Base-by-base conservation (phyloP, 2,888 invertebrate genomes). In the Silvanus unidentatus region DNA sequence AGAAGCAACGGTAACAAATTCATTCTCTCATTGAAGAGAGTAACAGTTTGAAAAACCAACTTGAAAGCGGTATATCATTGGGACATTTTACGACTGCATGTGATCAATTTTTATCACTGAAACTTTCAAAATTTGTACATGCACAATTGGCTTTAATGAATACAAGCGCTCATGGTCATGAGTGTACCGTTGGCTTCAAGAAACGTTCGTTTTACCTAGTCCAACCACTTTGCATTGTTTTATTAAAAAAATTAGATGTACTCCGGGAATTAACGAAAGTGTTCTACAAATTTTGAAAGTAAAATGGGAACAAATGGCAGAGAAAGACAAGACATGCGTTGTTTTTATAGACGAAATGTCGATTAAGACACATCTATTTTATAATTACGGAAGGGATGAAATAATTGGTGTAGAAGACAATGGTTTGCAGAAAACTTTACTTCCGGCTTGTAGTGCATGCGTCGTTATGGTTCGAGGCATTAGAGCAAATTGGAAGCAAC, bases 201-300 rank as follows among this genome's bases (percentile, higher is more conserved):
- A 46, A 16, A 40, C 43, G 1, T 50, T 50, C 9, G n/a, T 36
- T 13, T 35, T 53, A 34, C 49, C 48, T 13, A 30, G 40, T 10
- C 42, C 40, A 38, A 11, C 40, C 16, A 44, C 37, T 28, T 47
- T 51, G 35, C 35, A 40, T 15, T 38, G 45, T 28, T 40, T 44
- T 5, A 44, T 44, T 12, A 42, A 32, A n/a, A 42, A 47, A 22
- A 44, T 43, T 38, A 36, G 29, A 4, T 15, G 37, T n/a, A 28
- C 38, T 8, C 10, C 36, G 14, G 16, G 37, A 6, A 22, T 22
- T 11, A 43, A 39, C 15, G 15, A 43, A 6, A 10, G 37, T 13
- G n/a, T 29, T 10, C 37, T 30, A 2, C 8, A 29, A 39, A 28
- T 14, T 10, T 28, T 43, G 6, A 2, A 38, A 27, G 3, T 12